Conservation (phyloP, 2,113 vertebrate genomes). For the Eptesicus fuscus region DNA sequence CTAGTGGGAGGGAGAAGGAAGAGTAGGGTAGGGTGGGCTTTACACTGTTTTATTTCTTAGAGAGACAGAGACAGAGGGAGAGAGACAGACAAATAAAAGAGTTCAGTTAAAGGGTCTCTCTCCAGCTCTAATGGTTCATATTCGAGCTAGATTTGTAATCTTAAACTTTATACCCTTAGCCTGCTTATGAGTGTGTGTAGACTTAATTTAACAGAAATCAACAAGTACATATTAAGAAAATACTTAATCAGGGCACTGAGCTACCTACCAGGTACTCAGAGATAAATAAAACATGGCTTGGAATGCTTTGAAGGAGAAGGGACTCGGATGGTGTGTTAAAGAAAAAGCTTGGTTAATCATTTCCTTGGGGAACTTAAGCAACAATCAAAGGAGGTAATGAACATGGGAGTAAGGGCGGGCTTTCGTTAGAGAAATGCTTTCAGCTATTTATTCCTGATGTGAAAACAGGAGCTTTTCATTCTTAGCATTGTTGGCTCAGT, state of each 20-base stretch:
- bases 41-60: background rate
- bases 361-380: background rate
- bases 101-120: background rate
- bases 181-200: background rate
- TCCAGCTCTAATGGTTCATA: background rate
- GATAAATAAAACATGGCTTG: background rate
- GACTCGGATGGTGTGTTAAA: background rate
- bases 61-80: background rate
- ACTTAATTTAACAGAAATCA: background rate
- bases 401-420: background rate
- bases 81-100: background rate
- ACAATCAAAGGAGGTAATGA: background rate
- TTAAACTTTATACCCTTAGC: background rate
- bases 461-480: conserved; percentile 9
- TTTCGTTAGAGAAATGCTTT: background rate
- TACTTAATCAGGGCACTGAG: background rate
- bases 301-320: background rate
- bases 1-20: background rate
- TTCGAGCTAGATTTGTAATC: background rate
- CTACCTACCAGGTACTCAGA: background rate
- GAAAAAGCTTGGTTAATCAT: background rate
- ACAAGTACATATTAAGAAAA: background rate
- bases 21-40: background rate
- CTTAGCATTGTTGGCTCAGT: background rate
- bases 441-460: background rate